A percentile compares a stretch with the other conserved stretches of the same genome.
Evolutionary conservation across 2,797 vertebrate genomes (phyloP).

Genomic region (Adrianichthys oophorus): DNA sequence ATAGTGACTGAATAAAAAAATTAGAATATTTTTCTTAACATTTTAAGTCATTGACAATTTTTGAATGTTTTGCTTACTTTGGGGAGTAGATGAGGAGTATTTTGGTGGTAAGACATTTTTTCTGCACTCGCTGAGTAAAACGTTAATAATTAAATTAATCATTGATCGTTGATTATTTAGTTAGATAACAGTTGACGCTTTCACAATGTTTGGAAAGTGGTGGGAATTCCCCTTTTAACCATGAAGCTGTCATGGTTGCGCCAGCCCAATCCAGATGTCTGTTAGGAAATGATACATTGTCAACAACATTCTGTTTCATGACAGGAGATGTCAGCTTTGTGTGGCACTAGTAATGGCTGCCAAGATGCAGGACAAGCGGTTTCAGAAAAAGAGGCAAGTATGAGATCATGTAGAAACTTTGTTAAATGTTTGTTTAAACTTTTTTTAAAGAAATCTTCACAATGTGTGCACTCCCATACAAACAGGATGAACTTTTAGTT

Average conservation of each 20-base stretch:
- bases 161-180: too few species aligned
- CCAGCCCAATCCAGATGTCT: not conserved
- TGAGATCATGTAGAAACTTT: not conserved
- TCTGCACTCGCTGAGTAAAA: too few species aligned
- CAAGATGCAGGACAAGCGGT: slow-evolving; percentile 41
- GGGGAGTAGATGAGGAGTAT: too few species aligned
- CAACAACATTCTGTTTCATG: slow-evolving; percentile 4
- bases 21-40: too few species aligned
- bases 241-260: not conserved
- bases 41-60: too few species aligned
- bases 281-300: slow-evolving; percentile 3
- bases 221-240: slow-evolving; percentile 15
- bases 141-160: too few species aligned
- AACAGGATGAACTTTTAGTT: too few species aligned
- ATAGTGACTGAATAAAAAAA: too few species aligned
- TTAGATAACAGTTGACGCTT: not conserved
- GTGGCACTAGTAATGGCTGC: slow-evolving; percentile 48
- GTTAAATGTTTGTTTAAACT: not conserved
- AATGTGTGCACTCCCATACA: too few species aligned
- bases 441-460: not conserved
- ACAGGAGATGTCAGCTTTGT: slow-evolving; percentile 67
- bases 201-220: slow-evolving; percentile 4
- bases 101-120: too few species aligned
- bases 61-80: too few species aligned
- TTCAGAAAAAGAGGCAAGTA: slow-evolving; percentile 49